Evolutionary conservation across 1,140 invertebrate species (phyloP), one percentile per base, ranked within the genome.

Genomic region (Gonioctena quinquepunctata): DNA sequence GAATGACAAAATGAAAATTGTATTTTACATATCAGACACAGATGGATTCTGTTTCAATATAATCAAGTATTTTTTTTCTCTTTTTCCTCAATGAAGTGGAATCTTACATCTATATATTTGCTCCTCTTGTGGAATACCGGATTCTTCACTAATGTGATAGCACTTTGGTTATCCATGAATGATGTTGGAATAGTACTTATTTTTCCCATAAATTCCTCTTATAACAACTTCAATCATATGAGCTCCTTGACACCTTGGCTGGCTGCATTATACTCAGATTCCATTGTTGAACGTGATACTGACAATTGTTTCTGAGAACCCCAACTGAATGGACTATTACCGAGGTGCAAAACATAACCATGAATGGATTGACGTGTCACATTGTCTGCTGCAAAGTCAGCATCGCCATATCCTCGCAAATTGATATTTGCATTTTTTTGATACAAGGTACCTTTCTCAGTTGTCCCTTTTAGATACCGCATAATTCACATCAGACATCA

Each of bases 381-480:
- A 23, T 33, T 16, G 59, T 77, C 71, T n/a, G 19, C 56, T 8
- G 56, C 68, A 65, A 68, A 76, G 42, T 75, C 76, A 18, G 72
- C 60, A 59, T 79, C 67, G 8, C 64, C 74, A 78, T 59, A 83
- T 8, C 79, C 81, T 27, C 21, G 62, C 69, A 82, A 62, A 13
- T 62, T 52, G 62, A 57, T 21, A 33, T 50, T 25, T 23, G 69
- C 60, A 23, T 71, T 60, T 66, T 69, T 63, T 16, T 11, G 13
- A 56, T 27, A 74, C 60, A 16, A 52, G 27, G 72, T 52, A 4
- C 8, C 13, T 13, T 48, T 33, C 13, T 18, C 11, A 64, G 63
- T 70, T 13, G 84, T 86, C 4, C 77, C 79, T 69, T 82, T 79
- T 5, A 87, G 70, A 69, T 86, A 86, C 22, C 77, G 67, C 22